phyloP scores from a whole-genome alignment of 2,888 invertebrate species.

The Drosophila vallismaia region DNA sequence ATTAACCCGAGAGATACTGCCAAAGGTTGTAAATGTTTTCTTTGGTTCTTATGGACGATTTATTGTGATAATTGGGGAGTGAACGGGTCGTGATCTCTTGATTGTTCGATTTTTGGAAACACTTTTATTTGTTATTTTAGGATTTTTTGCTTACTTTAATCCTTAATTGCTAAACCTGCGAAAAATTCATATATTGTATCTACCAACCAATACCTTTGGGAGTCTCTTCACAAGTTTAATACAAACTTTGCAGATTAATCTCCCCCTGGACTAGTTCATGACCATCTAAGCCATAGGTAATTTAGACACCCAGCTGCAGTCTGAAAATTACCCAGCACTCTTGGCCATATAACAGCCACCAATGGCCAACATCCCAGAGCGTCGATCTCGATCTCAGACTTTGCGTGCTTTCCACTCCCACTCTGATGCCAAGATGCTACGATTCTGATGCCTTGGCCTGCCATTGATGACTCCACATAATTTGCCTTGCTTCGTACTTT shows the following conservation, averaged over 20 bases:
- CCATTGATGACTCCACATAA: conserved; percentile 75
- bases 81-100: conserved; percentile 1
- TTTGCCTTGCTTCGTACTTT: conserved; percentile 53
- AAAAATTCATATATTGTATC: no score
- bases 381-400: conserved; percentile 3
- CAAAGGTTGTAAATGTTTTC: conserved; percentile 31
- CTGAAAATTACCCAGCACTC: conserved; percentile 32
- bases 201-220: no score
- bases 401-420: conserved; percentile 50
- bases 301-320: conserved; percentile 22
- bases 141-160: neutral
- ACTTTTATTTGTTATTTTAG: conserved; percentile 11
- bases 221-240: no score
- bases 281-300: conserved; percentile 20
- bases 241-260: neutral
- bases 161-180: no score
- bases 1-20: conserved; percentile 48
- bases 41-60: conserved; percentile 29
- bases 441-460: conserved; percentile 50
- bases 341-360: conserved; percentile 27
- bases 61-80: conserved; percentile 8
- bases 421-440: conserved; percentile 37
- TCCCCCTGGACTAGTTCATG: neutral
- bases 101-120: no score
- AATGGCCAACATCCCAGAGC: conserved; percentile 21